A percentile compares a stretch with the other conserved stretches of the same genome.
phyloP scores from a whole-genome alignment of 2,113 vertebrate species.

The Leptosomus discolor region DNA sequence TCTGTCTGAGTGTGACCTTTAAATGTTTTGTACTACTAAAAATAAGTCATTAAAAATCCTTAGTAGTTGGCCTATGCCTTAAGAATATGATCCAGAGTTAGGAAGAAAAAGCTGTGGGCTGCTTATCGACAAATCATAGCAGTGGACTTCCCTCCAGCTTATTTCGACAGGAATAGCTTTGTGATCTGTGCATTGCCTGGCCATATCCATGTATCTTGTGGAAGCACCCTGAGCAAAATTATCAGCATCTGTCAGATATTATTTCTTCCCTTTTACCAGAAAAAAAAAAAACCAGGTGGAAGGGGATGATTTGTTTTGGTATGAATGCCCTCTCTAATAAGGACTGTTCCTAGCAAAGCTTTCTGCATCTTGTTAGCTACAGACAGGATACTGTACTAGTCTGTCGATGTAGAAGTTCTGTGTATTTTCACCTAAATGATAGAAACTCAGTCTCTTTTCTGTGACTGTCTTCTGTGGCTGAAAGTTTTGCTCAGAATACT shows the following conservation, averaged over 20 bases:
- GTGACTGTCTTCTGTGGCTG: background rate
- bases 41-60: conserved; percentile 27
- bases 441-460: background rate
- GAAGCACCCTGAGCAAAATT: background rate
- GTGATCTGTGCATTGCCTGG: background rate
- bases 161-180: background rate
- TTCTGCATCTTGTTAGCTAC: background rate
- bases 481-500: background rate
- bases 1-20: background rate
- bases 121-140: background rate
- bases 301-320: background rate
- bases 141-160: background rate
- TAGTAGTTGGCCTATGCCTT: background rate
- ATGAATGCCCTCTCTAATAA: background rate
- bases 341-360: background rate
- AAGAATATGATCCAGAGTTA: background rate
- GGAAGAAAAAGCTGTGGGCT: background rate
- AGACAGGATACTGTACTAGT: background rate
- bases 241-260: background rate
- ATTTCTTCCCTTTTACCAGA: background rate
- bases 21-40: conserved; percentile 2
- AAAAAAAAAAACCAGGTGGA: background rate
- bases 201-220: background rate
- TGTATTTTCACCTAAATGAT: background rate
- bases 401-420: background rate